Conservation (phyloP, 2,888 invertebrate species). For the Heteromurus nitidus region DNA sequence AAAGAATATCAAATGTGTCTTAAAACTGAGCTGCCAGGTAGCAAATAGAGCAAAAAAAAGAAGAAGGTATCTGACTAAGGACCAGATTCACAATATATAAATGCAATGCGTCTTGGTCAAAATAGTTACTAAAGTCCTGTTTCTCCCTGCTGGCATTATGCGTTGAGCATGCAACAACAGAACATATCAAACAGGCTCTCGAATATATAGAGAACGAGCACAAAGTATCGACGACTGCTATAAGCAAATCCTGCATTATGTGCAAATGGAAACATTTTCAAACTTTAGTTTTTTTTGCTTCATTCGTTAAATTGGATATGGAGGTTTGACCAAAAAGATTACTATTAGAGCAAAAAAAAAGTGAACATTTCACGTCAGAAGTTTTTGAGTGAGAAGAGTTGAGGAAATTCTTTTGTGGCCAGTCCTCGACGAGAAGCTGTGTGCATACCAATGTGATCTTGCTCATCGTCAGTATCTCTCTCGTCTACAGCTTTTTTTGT, state of each 20-base stretch:
- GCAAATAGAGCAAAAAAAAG: conserved; percentile 44
- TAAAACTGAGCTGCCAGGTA: conserved; percentile 33
- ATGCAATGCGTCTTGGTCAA: conserved; percentile 60
- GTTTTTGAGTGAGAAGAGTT: conserved; percentile 2
- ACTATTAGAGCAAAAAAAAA: conserved; percentile 53
- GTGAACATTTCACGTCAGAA: conserved; percentile 41
- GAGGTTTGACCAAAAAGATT: conserved; percentile 63
- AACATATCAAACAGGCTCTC: too few species aligned
- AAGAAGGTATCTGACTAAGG: conserved; percentile 39
- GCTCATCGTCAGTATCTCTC: background rate
- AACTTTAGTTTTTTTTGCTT: conserved; percentile 51
- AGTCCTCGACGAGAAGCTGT: conserved; percentile 15
- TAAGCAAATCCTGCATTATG: conserved; percentile 37
- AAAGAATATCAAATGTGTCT: conserved; percentile 51
- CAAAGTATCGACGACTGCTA: conserved; percentile 15
- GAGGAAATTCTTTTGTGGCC: conserved; percentile 50
- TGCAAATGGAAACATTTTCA: conserved; percentile 47
- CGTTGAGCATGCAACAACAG: conserved; percentile 27
- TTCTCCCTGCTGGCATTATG: conserved; percentile 60
- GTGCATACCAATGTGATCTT: conserved; percentile 22
- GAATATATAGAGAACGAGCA: conserved; percentile 15
- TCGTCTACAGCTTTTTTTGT: background rate
- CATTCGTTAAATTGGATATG: conserved; percentile 60
- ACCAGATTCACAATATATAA: conserved; percentile 60
- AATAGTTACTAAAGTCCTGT: conserved; percentile 56